Conservation (phyloP, 2,797 vertebrate species). For the Tinamus major region DNA sequence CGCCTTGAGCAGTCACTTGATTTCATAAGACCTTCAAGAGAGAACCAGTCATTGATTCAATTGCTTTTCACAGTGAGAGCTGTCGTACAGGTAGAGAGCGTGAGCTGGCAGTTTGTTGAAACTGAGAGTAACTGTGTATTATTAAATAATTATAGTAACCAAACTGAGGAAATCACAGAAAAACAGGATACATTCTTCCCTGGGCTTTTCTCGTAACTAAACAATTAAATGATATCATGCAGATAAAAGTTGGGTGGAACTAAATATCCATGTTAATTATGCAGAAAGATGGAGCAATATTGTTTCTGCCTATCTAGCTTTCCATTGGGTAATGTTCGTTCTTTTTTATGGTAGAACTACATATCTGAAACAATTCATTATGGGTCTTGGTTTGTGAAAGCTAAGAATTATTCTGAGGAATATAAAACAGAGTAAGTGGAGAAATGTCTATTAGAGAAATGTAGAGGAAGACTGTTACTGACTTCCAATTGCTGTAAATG, state of each 20-base stretch:
- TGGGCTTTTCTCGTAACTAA: constrained; percentile 3
- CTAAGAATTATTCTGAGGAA: constrained; percentile 41
- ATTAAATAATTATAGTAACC: constrained; percentile 24
- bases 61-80: not conserved
- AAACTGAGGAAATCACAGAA: constrained; percentile 8
- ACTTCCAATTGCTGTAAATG: constrained; percentile 13
- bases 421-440: not conserved
- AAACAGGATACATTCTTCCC: not conserved
- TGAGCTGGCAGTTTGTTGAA: fast-evolving
- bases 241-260: not conserved
- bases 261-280: constrained; percentile 44
- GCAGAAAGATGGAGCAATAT: constrained; percentile 29
- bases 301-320: constrained; percentile 35
- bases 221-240: constrained; percentile 10
- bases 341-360: constrained; percentile 33
- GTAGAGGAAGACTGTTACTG: not conserved
- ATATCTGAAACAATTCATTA: constrained; percentile 42
- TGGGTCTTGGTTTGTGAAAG: constrained; percentile 30
- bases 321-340: not conserved
- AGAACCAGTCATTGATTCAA: not conserved
- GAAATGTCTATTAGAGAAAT: constrained; percentile 31
- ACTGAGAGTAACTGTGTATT: not conserved
- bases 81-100: not conserved
- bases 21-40: not conserved
- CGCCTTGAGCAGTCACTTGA: not conserved